Evolutionary conservation across 2,797 vertebrate species (phyloP).

Genomic region (Glyptemys insculpta): DNA sequence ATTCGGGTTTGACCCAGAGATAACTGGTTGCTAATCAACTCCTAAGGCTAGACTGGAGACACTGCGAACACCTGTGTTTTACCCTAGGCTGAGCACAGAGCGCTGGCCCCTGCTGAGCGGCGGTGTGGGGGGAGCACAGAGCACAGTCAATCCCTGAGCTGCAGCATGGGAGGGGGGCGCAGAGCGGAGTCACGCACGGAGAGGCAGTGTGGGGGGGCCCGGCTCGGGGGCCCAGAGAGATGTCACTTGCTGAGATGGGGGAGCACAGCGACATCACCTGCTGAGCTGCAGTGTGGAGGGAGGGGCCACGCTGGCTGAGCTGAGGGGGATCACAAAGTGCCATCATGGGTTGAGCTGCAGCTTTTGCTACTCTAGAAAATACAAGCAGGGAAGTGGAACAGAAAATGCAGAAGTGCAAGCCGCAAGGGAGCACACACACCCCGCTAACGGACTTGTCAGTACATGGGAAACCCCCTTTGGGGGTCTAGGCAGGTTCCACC

Average conservation of each 20-base stretch:
- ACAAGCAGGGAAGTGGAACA: rapidly evolving
- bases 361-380: neutral
- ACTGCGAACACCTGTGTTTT: too few species aligned
- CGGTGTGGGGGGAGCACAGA: neutral
- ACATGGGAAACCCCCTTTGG: neutral
- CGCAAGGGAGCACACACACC: rapidly evolving
- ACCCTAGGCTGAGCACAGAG: neutral
- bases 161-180: neutral
- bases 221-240: neutral
- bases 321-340: neutral
- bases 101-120: rapidly evolving
- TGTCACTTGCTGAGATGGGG: too few species aligned
- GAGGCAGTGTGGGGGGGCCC: too few species aligned
- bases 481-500: rapidly evolving
- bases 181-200: too few species aligned
- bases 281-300: neutral
- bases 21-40: neutral
- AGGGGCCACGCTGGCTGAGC: neutral
- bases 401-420: neutral
- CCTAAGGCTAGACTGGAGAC: neutral
- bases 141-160: neutral
- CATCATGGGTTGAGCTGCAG: neutral
- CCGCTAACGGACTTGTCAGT: neutral
- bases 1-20: neutral
- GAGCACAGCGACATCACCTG: neutral